Percentiles rank a stretch among this genome's conserved stretches.
Evolutionary conservation across 2,888 invertebrate genomes (phyloP).

Genomic region (Lordiphosa andalusiaca): DNA sequence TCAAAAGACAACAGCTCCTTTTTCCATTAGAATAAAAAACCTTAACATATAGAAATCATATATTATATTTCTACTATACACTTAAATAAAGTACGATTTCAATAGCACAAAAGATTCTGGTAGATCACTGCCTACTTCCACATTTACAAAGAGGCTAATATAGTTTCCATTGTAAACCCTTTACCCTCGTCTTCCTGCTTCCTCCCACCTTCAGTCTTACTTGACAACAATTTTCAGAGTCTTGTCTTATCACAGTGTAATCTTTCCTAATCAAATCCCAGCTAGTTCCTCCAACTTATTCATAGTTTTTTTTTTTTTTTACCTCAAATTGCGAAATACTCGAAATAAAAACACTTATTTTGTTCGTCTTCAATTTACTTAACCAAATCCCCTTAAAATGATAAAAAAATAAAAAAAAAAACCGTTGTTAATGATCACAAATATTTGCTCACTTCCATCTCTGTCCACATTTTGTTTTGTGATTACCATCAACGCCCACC

Average conservation of each 20-base stretch:
- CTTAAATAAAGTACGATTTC: too few relatives aligned
- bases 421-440: slow-evolving; percentile 34
- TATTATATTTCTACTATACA: too few relatives aligned
- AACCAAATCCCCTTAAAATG: slow-evolving; percentile 33
- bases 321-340: slow-evolving; percentile 39
- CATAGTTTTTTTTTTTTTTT: slow-evolving; percentile 6
- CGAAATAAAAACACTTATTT: slow-evolving; percentile 7
- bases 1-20: too few relatives aligned
- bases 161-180: too few relatives aligned
- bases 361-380: slow-evolving; percentile 45
- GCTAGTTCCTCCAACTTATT: slow-evolving; percentile 8
- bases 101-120: too few relatives aligned
- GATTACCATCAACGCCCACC: slow-evolving; percentile 6
- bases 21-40: too few relatives aligned
- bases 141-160: too few relatives aligned
- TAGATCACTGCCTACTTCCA: too few relatives aligned
- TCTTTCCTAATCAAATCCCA: slow-evolving; percentile 5
- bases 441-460: slow-evolving; percentile 60
- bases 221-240: background rate
- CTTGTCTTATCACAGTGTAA: background rate
- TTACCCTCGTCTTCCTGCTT: too few relatives aligned
- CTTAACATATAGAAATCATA: too few relatives aligned
- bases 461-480: slow-evolving; percentile 28
- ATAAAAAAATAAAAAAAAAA: slow-evolving; percentile 11
- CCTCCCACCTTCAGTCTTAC: too few relatives aligned